Evolutionary conservation across 35 echinoderm and acorn worm genomes (phyloP), one percentile per base, ranked within the genome.

Genomic region (Ophiothrix spiculata): DNA sequence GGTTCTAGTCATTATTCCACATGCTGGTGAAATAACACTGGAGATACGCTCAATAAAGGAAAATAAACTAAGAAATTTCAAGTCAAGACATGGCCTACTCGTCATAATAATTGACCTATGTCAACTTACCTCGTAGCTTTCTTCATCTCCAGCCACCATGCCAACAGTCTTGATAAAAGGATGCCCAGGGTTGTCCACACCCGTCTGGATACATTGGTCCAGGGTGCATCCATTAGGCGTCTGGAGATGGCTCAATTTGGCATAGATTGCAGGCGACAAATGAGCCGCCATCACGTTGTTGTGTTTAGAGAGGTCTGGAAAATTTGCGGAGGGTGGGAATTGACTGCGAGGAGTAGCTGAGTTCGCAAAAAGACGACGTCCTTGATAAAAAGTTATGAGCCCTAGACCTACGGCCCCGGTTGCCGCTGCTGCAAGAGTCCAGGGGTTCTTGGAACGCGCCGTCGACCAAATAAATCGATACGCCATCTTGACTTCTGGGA

Each of bases 161-260:
- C 96, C 96, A 37, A 99, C 96, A 29, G 96, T 99, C 81, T 94
- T 94, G 86, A 99, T 99, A 81, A 99, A 99, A 0, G 96, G 96
- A 90, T 99, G 96, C 54, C 96, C 92, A 31, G 91, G 96, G 89
- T 99, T 99, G 86, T 99, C 96, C n/a, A 99, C 96, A 3, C 96
- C 96, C 4, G 96, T 99, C 42, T 99, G 96, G 28, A 99, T 99
- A 36, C 88, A 91, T 33, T 91, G 64, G 78, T 99, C 96, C 32
- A 99, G 40, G 46, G 96, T 99, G 79, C 54, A 94, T 0, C 96
- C 96, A 35, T 89, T 92, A 29, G 96, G 92, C 25, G 96, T 99
- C 40, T 77, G 37, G 23, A 60, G 80, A 12, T 84, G 34, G 35
- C 69, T 86, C 16, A 99, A 87, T 49, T 88, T 84, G 83, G 86